phyloP scores from a whole-genome alignment of 2,797 vertebrate species.

The Graptemys geographica region DNA sequence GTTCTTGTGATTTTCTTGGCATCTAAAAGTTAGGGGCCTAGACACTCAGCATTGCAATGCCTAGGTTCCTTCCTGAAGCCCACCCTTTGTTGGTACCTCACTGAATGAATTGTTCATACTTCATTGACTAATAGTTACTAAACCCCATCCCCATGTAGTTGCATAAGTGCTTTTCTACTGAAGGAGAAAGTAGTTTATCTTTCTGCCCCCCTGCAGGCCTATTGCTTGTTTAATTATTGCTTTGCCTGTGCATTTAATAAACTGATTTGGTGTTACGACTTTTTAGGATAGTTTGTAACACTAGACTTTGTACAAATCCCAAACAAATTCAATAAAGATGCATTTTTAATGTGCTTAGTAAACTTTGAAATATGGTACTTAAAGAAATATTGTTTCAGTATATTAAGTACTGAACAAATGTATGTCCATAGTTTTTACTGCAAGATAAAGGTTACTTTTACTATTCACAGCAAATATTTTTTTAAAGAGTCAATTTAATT shows the following conservation, averaged over 20 bases:
- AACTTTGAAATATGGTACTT: neutral
- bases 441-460: neutral
- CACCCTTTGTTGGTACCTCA: neutral
- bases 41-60: neutral
- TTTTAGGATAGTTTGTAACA: neutral
- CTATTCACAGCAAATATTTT: neutral
- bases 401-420: neutral
- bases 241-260: neutral
- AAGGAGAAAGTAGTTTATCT: neutral
- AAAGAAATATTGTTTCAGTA: neutral
- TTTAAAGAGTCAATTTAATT: slow-evolving; percentile 1
- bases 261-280: neutral
- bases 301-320: neutral
- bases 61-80: neutral
- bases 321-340: neutral
- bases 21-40: too few relatives aligned
- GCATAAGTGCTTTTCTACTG: neutral
- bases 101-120: neutral
- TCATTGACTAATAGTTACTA: neutral
- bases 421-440: slow-evolving; percentile 2
- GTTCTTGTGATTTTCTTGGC: neutral
- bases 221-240: neutral
- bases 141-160: neutral
- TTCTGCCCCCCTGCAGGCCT: neutral
- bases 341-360: neutral